Evolutionary conservation across 2,888 invertebrate species (phyloP).

Genomic region (Odontocerum albicorne): DNA sequence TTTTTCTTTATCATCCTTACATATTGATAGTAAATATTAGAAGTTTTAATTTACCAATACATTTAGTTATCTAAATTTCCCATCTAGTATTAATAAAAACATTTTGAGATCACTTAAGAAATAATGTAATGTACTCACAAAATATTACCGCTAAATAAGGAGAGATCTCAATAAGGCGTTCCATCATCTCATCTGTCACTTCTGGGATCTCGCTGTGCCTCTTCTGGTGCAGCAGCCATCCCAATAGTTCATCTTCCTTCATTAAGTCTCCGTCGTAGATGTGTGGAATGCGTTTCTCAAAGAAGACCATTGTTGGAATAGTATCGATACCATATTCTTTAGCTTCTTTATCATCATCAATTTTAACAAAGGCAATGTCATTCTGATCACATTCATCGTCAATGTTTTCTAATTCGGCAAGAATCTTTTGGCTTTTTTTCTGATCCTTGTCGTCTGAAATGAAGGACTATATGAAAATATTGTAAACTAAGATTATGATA

Average conservation of each 20-base stretch:
- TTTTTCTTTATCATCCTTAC: too few species aligned
- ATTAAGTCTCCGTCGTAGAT: conserved; percentile 82
- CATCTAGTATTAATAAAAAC: too few species aligned
- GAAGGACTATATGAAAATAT: neutral
- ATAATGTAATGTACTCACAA: conserved; percentile 64
- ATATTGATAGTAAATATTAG: too few species aligned
- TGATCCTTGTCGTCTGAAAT: conserved; percentile 85
- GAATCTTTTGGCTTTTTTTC: conserved; percentile 84
- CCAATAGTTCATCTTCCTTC: conserved; percentile 87
- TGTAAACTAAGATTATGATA: neutral
- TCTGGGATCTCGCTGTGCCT: conserved; percentile 89
- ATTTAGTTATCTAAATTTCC: too few species aligned
- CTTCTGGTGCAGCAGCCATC: conserved; percentile 90
- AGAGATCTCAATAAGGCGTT: conserved; percentile 78
- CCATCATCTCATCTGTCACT: conserved; percentile 92
- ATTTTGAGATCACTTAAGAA: too few species aligned
- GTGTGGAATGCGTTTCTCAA: conserved; percentile 73
- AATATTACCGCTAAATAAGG: conserved; percentile 87
- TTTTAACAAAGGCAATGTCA: conserved; percentile 89
- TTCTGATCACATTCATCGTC: conserved; percentile 93
- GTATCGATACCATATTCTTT: conserved; percentile 86
- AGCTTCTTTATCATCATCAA: conserved; percentile 84
- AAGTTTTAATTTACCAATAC: too few species aligned
- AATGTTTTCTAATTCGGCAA: conserved; percentile 85
- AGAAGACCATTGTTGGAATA: conserved; percentile 79